Conservation (phyloP, 2,888 invertebrate species). For the Nematopogon swammerdamellus region DNA sequence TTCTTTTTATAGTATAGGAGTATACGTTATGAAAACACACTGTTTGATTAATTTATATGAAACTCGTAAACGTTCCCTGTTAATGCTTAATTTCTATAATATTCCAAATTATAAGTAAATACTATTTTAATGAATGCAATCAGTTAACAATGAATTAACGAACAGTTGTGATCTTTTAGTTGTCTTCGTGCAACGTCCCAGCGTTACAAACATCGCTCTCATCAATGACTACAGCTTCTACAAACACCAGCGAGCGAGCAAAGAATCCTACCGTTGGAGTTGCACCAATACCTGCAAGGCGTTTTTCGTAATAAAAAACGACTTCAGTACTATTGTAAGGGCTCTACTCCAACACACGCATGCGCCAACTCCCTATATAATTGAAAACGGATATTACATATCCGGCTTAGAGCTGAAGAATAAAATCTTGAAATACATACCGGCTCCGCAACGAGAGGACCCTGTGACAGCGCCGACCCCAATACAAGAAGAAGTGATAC, state of each 20-base stretch:
- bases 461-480: conserved; percentile 15
- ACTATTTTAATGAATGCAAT: too few species aligned
- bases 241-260: conserved; percentile 37
- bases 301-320: conserved; percentile 38
- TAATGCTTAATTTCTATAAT: too few species aligned
- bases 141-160: too few species aligned
- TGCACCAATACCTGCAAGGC: conserved; percentile 42
- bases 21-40: too few species aligned
- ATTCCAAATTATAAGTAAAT: too few species aligned
- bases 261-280: conserved; percentile 40
- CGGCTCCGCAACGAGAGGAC: too few species aligned
- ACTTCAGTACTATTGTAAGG: conserved; percentile 30
- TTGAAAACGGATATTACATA: background rate
- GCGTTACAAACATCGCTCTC: conserved; percentile 36
- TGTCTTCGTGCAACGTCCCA: conserved; percentile 42
- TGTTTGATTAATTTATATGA: too few species aligned
- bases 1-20: too few species aligned
- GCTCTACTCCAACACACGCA: conserved; percentile 35
- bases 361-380: conserved; percentile 18
- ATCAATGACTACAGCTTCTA: conserved; percentile 43
- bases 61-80: too few species aligned
- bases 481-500: conserved; percentile 8
- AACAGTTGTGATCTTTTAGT: too few species aligned
- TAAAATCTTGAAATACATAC: too few species aligned
- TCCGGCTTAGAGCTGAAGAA: background rate